Base-by-base conservation (phyloP, 2,797 vertebrate genomes). In the Pelochelys cantorii region DNA sequence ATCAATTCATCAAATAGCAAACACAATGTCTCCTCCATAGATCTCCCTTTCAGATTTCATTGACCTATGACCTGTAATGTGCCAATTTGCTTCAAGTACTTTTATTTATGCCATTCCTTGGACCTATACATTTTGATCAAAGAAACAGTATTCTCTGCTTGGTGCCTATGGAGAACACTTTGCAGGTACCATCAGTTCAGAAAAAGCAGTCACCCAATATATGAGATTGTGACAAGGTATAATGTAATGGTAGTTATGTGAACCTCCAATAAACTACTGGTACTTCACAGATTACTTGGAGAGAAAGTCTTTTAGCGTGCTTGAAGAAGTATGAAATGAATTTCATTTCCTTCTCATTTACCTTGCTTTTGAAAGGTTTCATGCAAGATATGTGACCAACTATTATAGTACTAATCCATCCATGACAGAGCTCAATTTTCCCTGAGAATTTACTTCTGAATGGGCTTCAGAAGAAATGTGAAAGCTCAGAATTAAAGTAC, bases 361-460 rank as follows among this genome's bases (percentile, higher is more conserved):
- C 98, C 98, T 98, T 98, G 98, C 98, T 98, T 99, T 98, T 99
- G 98, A 98, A 99, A 98, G 98, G 99, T 98, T 98, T 99, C 98
- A 98, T 98, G 98, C 98, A 98, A 99, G 98, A 99, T 99, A 99
- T 98, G 99, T 99, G 99, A 99, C 98, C 98, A 98, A 98, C 99
- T 98, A 99, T 99, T 99, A 99, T 99, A 98, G 98, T 98, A 98
- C 98, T 99, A 99, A 99, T 99, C 98, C 99, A 99, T 99, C 99
- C 99, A 99, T 99, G 99, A 99, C 99, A 99, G 99, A 99, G 98
- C 99, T 99, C 99, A 99, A 99, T 99, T 99, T 99, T 99, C 99
- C 99, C 98, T 97, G 98, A 99, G 98, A 99, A 99, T 99, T 99
- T 99, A 99, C 98, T 98, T 98, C 98, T 98, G 98, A 98, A 98